phyloP scores from a whole-genome alignment of 2,888 invertebrate genomes.

The Liodrosophila aerea region DNA sequence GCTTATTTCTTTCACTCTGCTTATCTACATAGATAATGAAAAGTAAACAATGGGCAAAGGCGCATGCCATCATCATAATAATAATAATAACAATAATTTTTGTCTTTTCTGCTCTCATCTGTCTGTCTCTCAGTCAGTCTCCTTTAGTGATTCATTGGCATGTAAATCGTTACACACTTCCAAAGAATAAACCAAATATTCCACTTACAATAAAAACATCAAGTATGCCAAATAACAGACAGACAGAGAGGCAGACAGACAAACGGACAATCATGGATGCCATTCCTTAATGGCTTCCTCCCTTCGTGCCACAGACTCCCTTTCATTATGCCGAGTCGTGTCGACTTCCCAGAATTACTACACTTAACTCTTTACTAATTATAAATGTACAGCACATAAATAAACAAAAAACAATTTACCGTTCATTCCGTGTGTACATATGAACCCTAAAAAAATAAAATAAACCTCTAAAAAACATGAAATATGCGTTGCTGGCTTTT shows the following conservation, averaged over 20 bases:
- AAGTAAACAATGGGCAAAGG: constrained; percentile 62
- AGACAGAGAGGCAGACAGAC: constrained; percentile 1
- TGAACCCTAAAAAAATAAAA: constrained; percentile 1
- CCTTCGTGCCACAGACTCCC: background rate
- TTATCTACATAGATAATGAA: constrained; percentile 75
- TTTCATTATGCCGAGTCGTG: constrained; percentile 41
- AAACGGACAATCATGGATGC: constrained; percentile 6
- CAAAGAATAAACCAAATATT: background rate
- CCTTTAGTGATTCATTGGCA: constrained; percentile 66
- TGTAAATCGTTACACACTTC: constrained; percentile 48
- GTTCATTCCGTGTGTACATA: constrained; percentile 19
- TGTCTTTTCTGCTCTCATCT: constrained; percentile 2
- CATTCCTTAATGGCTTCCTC: constrained; percentile 9
- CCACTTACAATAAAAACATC: constrained; percentile 32
- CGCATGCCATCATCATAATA: constrained; percentile 21
- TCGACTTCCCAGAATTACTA: constrained; percentile 23
- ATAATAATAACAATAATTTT: constrained; percentile 20
- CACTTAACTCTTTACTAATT: constrained; percentile 57
- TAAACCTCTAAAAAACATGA: too few species aligned
- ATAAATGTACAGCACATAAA: constrained; percentile 63
- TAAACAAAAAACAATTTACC: constrained; percentile 39
- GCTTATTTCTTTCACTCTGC: constrained; percentile 49
- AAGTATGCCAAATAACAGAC: constrained; percentile 50
- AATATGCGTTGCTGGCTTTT: background rate
- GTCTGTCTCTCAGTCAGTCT: background rate